These are phyloP conservation scores for Percopsis omiscomaycus DNA, from an alignment of 2,797 vertebrate genomes.

Conservation along the genomic window DNA sequence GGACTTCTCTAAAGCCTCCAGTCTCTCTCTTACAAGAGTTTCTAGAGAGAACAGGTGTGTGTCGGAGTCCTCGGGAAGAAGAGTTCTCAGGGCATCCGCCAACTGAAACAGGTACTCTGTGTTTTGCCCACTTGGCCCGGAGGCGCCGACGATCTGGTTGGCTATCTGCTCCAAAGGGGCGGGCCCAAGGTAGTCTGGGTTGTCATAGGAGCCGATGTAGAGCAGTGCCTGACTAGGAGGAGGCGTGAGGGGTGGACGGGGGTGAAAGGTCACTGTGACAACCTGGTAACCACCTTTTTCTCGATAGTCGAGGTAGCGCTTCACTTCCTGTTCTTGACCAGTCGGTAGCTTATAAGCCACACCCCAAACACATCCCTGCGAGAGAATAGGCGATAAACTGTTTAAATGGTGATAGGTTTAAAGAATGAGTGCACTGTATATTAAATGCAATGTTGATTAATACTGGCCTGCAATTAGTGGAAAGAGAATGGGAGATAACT, in stretches of 20 bases:
- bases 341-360: conserved; percentile 91
- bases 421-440: background rate
- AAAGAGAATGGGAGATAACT: background rate
- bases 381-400: background rate
- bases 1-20: conserved; percentile 17
- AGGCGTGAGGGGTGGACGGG: conserved; percentile 59
- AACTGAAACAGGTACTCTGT: conserved; percentile 95
- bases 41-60: conserved; percentile 93
- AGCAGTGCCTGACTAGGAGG: conserved; percentile 80
- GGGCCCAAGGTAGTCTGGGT: conserved; percentile 94
- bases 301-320: conserved; percentile 90
- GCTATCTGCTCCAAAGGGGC: conserved; percentile 95
- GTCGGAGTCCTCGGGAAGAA: conserved; percentile 90
- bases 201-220: conserved; percentile 91
- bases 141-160: conserved; percentile 86
- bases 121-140: conserved; percentile 91
- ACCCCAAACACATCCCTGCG: conserved; percentile 93
- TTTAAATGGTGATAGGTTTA: background rate
- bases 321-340: conserved; percentile 91
- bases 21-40: conserved; percentile 82
- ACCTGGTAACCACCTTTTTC: conserved; percentile 95
- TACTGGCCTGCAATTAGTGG: background rate
- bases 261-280: conserved; percentile 85
- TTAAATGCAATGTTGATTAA: background rate
- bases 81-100: conserved; percentile 86